Evolutionary conservation across 2,888 invertebrate species (phyloP), one percentile per base, ranked within the genome.

Genomic region (Oligia latruncula): DNA sequence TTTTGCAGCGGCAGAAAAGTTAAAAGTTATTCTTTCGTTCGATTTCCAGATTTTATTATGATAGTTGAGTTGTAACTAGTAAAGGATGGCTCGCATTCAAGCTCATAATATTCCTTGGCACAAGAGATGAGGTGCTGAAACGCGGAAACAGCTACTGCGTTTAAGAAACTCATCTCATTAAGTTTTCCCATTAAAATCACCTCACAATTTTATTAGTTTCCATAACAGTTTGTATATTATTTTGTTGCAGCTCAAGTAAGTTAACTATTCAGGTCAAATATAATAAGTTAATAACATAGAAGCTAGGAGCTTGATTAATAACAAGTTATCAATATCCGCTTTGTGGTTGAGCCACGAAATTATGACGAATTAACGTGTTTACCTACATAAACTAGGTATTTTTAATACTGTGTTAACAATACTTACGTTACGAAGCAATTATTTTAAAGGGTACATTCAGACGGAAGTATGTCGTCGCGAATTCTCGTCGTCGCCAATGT

Each of bases 171-270:
- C 23, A 49, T 29, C 6, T 8, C n/a, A 13, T 20, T 8, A 71
- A 60, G 1, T 20, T 29, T 60, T 43, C n/a, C n/a, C 15, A n/a
- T 60, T n/a, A n/a, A n/a, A 60, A n/a, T 60, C 11, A n/a, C 81
- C 74, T 77, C 65, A 87, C 43, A 67, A 78, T 68, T 75, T 62
- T 79, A 87, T 87, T 77, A 71, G 67, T 78, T 80, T 52, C 43
- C 17, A 13, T 23, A 35, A 55, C 68, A 65, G 20, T 60, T 29
- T n/a, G 8, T 29, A 5, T 4, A 65, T 67, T 15, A 46, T 46
- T 60, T 62, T 17, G 13, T 72, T 64, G 55, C 49, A 67, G n/a
- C 49, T 58, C 35, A 46, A 68, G 49, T 78, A 49, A 79, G 60
- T 79, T 43, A 80, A 49, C n/a, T 81, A 81, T 83, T 82, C 71